These are phyloP conservation scores for Holcopasites calliopsidis DNA, from an alignment of 1,140 invertebrate species.

Conservation along the genomic window DNA sequence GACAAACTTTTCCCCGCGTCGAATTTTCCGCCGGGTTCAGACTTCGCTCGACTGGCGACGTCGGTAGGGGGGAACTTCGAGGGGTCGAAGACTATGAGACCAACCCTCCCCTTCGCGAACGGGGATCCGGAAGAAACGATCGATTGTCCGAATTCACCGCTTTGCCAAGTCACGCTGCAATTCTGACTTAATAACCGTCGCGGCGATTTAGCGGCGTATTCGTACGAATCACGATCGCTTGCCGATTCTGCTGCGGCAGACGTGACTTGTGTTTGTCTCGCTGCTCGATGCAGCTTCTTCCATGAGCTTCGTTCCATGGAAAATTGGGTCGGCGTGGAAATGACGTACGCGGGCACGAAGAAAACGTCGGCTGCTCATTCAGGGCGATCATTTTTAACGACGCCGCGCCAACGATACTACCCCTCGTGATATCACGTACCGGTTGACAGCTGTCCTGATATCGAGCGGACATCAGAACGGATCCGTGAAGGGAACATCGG, in stretches of 20 bases:
- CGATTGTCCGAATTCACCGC: conserved; percentile 1
- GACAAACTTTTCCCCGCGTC: neutral
- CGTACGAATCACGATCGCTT: neutral
- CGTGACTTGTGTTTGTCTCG: conserved; percentile 24
- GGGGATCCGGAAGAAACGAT: neutral
- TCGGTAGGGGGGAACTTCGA: neutral
- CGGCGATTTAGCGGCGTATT: neutral
- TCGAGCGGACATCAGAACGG: neutral
- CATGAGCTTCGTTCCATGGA: neutral
- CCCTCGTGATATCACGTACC: conserved; percentile 5
- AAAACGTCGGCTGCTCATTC: neutral
- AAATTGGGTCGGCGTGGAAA: neutral
- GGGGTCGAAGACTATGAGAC: conserved; percentile 12
- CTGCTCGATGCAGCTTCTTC: neutral
- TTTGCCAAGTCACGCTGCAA: conserved; percentile 32
- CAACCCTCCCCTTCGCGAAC: neutral
- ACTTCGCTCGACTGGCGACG: neutral
- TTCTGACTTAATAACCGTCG: conserved; percentile 6
- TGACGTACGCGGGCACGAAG: neutral
- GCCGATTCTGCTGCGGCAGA: neutral
- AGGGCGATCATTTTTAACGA: conserved; percentile 17
- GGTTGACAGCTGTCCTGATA: conserved; percentile 33
- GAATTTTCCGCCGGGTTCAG: neutral
- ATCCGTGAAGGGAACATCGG: neutral
- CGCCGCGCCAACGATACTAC: neutral